Evolutionary conservation across 2,797 vertebrate species (phyloP), one percentile per base, ranked within the genome.

Genomic region (Cetoscarus ocellatus): DNA sequence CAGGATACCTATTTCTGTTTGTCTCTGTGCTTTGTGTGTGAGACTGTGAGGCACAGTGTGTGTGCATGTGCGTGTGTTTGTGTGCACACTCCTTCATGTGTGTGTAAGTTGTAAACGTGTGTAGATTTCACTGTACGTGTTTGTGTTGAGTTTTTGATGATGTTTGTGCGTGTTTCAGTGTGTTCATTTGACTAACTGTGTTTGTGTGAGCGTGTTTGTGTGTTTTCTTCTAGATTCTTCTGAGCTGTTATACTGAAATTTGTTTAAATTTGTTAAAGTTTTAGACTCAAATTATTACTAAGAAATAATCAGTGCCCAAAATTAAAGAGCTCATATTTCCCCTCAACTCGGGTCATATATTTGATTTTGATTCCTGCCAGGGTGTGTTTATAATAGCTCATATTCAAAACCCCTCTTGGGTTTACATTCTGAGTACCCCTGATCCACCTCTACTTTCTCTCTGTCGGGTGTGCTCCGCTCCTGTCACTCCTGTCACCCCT

Each of bases 1-100:
- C 79, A 88, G 84, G 88, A 86, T 92, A 89, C 87, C 88, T 93
- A 88, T 92, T 88, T 90, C 83, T 85, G 85, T 86, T 80, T 87
- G 82, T 87, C 70, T 86, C 70, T 54, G 3, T 75, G 65, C 77
- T 77, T 79, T 80, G 74, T 86, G 79, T 85, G 79, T 85, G 80
- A 84, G 61, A 77, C 82, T 77, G 42, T 36, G 66, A 87, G 73
- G 69, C 78, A 78, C 45, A 51, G 55, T 58, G 79, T 67, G 73
- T 85, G 86, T 71, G 72, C 80, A 55, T 84, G 3, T 66, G 63
- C 51, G 54, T 53, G 45, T 60, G 60, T 27, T 27, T 27, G 9
- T 10, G 38, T 10, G 9, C 44, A 40, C 15, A 12, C 42, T 42
- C 14, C 36, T 45, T 50, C 27, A 10, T 54, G 14, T n/a, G 34